Evolutionary conservation across 2,888 invertebrate species (phyloP).

Genomic region (Drosophila mercatorum): DNA sequence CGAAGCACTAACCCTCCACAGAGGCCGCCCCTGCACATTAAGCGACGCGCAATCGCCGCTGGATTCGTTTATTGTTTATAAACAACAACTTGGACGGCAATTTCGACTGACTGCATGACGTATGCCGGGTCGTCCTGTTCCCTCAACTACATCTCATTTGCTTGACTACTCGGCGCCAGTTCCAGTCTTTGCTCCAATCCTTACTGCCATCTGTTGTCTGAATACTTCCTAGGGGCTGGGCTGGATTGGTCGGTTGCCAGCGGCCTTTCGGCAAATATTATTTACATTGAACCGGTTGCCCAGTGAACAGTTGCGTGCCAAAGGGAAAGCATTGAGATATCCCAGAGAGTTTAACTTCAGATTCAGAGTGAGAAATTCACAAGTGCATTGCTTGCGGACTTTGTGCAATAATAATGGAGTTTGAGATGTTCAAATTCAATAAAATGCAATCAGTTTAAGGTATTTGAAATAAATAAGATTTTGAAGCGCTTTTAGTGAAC

Average conservation of each 20-base stretch:
- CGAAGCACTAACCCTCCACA: constrained; percentile 47
- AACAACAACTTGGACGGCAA: constrained; percentile 70
- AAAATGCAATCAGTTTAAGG: constrained; percentile 3
- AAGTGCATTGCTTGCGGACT: constrained; percentile 11
- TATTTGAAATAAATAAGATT: constrained; percentile 5
- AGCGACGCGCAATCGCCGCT: constrained; percentile 36
- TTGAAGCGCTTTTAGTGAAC: neutral
- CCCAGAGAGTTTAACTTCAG: neutral
- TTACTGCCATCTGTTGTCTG: constrained; percentile 32
- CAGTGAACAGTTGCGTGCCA: constrained; percentile 62
- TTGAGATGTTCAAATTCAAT: neutral
- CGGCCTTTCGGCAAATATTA: constrained; percentile 59
- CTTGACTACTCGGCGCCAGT: constrained; percentile 10
- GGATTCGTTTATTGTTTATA: constrained; percentile 80
- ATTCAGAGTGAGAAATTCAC: constrained; percentile 23
- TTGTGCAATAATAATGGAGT: neutral
- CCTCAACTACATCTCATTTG: constrained; percentile 14
- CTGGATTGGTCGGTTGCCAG: constrained; percentile 56
- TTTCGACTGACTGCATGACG: constrained; percentile 59
- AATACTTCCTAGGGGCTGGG: constrained; percentile 25
- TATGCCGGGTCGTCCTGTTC: constrained; percentile 62
- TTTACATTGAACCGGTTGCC: constrained; percentile 72
- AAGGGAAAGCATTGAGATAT: constrained; percentile 25
- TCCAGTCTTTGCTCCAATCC: constrained; percentile 6
- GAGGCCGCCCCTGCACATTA: constrained; percentile 3